Base-by-base conservation (phyloP, 92 coral and sea anemone genomes). In the Micromussa lordhowensis region DNA sequence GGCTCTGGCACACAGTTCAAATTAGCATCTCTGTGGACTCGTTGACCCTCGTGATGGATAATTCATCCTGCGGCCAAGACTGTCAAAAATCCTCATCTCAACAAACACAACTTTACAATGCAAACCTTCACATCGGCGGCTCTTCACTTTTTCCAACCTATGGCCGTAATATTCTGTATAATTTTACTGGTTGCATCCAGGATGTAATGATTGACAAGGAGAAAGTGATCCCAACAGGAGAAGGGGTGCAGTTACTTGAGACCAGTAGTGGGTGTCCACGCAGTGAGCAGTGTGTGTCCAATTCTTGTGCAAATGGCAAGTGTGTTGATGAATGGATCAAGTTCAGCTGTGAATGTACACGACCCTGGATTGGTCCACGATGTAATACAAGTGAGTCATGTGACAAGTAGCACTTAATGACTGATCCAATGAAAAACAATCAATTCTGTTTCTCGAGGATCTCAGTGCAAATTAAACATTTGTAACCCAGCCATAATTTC, bases 301-400 rank as follows among this genome's bases (percentile, higher is more conserved):
- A 91, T 87, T 94, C 99, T 15, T 97, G 99, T 94, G 88, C 80
- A 44, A 77, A 97, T 77, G 99, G 99, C 72, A 63, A 51, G 59
- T 97, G 99, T 88, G 83, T 94, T 21, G 98, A 97, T 80, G 86
- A 87, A 77, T 97, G 99, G 99, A 83, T 86, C 64, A 86, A 88
- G 48, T 94, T 94, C 93, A 82, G 36, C 84, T 97, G 99, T 88
- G 99, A 94, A 54, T 97, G 99, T 66, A 66, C 86, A 55, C 87
- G 99, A 59, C 94, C 92, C 69, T 94, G 96, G 96, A 82, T 93
- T 24, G 93, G 95, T 54, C 40, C 89, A 35, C 89, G 84, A 51
- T 97, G 99, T 49, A 97, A 90, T 79, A 95, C 92, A 32, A 91
- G 99, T 97, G 82, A 97, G 99, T 93, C 9, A 0, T 57, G 19